These are phyloP conservation scores for Chrysomallon squamiferum DNA, from an alignment of 1,140 invertebrate species.

Conservation along the genomic window DNA sequence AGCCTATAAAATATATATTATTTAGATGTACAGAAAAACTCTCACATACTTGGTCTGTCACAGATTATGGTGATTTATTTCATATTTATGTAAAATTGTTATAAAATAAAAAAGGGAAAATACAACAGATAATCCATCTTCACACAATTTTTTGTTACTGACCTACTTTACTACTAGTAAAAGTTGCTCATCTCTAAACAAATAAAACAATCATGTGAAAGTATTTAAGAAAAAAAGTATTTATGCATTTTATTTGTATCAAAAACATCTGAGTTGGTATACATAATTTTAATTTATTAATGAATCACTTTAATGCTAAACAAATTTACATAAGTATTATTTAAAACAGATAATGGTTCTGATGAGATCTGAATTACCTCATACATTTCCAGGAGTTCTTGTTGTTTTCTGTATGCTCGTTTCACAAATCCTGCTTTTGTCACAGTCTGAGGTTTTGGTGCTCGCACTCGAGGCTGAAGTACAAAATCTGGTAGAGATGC, in stretches of 20 bases:
- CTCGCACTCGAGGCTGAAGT: slow-evolving; percentile 55
- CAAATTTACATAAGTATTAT: no score
- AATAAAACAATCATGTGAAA: no score
- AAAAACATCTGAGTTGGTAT: no score
- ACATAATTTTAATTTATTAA: no score
- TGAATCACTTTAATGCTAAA: no score
- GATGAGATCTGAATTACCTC: no score
- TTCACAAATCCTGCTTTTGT: slow-evolving; percentile 61
- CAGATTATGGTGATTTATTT: neutral
- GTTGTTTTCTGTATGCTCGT: slow-evolving; percentile 59
- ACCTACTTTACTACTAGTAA: no score
- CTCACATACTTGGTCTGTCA: neutral
- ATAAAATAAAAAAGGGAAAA: neutral
- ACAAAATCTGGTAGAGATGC: slow-evolving; percentile 61
- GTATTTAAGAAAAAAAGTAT: no score
- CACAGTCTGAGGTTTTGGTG: slow-evolving; percentile 53
- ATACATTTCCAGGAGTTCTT: slow-evolving; percentile 60
- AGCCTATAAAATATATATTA: slow-evolving; percentile 44
- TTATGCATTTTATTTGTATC: no score
- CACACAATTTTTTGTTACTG: no score
- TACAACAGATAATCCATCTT: neutral
- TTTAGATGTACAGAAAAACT: neutral
- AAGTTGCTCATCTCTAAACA: no score
- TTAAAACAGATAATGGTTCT: no score
- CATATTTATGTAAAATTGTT: neutral